Evolutionary conservation across 1,140 invertebrate species (phyloP).

Genomic region (Sycophaga agraensis): DNA sequence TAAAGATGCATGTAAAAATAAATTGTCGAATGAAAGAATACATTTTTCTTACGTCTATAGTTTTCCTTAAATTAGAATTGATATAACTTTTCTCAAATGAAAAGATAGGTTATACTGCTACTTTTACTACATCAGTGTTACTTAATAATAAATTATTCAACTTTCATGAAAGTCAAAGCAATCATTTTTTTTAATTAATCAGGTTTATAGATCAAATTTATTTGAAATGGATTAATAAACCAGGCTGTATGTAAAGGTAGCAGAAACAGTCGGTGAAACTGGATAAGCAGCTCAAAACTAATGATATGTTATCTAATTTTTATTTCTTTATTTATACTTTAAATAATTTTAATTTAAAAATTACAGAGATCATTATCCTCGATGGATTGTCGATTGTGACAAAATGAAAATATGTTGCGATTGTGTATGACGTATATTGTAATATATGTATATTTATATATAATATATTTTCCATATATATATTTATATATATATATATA

Average conservation of each 20-base stretch:
- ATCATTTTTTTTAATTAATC: too few species aligned
- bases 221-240: neutral
- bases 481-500: constrained; percentile 7
- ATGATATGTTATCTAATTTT: constrained; percentile 52
- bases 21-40: neutral
- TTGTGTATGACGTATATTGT: constrained; percentile 35
- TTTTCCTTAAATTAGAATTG: constrained; percentile 24
- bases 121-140: too few species aligned
- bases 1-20: constrained; percentile 9
- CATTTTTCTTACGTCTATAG: too few species aligned
- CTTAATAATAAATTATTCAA: neutral
- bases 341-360: constrained; percentile 56
- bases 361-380: constrained; percentile 58
- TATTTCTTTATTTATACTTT: constrained; percentile 51
- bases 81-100: constrained; percentile 25
- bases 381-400: constrained; percentile 47
- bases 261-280: constrained; percentile 20
- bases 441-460: constrained; percentile 35
- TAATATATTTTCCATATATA: constrained; percentile 28
- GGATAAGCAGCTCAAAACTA: constrained; percentile 47
- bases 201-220: neutral
- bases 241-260: neutral
- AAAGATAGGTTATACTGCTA: too few species aligned
- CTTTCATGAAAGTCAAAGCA: too few species aligned
- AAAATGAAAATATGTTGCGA: constrained; percentile 44